A percentile compares a stretch with the other conserved stretches of the same genome.
phyloP scores from a whole-genome alignment of 2,797 vertebrate species.

The Scomberomorus guttatus region DNA sequence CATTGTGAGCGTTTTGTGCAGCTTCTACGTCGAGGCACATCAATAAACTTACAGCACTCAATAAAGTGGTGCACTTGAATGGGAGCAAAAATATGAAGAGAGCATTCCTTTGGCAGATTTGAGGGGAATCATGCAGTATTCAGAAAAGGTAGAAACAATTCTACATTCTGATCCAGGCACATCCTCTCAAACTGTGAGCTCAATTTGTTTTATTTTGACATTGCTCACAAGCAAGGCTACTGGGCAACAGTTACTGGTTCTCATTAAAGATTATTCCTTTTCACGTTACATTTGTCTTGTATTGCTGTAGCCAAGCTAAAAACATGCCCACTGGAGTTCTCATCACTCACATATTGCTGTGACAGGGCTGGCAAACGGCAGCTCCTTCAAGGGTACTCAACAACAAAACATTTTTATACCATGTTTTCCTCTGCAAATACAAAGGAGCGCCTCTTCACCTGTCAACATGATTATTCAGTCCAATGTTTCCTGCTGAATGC shows the following conservation, averaged over 20 bases:
- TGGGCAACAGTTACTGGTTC: conserved; percentile 72
- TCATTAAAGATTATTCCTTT: conserved; percentile 80
- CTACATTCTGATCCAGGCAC: conserved; percentile 36
- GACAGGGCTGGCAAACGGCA: conserved; percentile 77
- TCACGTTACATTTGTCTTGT: conserved; percentile 73
- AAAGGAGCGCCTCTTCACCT: conserved; percentile 81
- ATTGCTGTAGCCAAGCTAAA: conserved; percentile 69
- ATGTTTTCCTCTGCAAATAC: conserved; percentile 78
- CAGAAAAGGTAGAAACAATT: conserved; percentile 38
- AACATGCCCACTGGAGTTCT: conserved; percentile 78
- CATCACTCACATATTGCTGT: conserved; percentile 76
- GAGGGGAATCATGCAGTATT: conserved; percentile 39
- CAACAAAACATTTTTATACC: conserved; percentile 82
- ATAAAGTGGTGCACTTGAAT: conserved; percentile 34
- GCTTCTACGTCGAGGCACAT: conserved; percentile 12
- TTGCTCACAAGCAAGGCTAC: conserved; percentile 61
- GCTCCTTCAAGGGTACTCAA: conserved; percentile 78
- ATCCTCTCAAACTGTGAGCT: conserved; percentile 46
- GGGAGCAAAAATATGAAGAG: conserved; percentile 16
- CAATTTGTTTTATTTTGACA: conserved; percentile 67
- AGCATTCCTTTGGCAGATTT: conserved; percentile 29
- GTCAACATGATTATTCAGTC: conserved; percentile 81
- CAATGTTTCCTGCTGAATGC: conserved; percentile 74
- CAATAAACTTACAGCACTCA: conserved; percentile 23
- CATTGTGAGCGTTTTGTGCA: conserved; percentile 16